Evolutionary conservation across 2,888 invertebrate genomes (phyloP).

Genomic region (Megamerina dolium): DNA sequence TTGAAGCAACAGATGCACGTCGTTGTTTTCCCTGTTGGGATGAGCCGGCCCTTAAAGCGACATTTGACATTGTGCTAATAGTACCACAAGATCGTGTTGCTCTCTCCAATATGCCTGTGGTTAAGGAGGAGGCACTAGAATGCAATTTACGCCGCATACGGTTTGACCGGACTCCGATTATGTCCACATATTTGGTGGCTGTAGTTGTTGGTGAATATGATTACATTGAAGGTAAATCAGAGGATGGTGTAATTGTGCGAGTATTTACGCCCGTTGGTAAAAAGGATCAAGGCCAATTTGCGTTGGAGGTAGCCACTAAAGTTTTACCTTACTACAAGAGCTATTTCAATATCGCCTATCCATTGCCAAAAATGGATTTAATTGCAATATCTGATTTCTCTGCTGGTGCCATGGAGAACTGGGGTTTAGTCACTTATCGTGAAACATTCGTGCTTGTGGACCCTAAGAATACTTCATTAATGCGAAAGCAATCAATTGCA

Average conservation of each 20-base stretch:
- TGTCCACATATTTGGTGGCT: conserved; percentile 94
- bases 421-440: conserved; percentile 90
- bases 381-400: conserved; percentile 95
- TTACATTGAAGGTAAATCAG: conserved; percentile 77
- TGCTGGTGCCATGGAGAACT: conserved; percentile 97
- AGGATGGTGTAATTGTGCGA: conserved; percentile 74
- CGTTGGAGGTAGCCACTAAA: conserved; percentile 85
- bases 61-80: conserved; percentile 80
- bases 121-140: conserved; percentile 50
- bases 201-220: conserved; percentile 94
- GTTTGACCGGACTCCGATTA: conserved; percentile 81
- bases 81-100: conserved; percentile 79
- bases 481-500: conserved; percentile 79
- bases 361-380: conserved; percentile 91
- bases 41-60: conserved; percentile 93
- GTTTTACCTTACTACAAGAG: conserved; percentile 90
- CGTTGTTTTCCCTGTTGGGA: conserved; percentile 97
- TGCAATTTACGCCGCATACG: conserved; percentile 53
- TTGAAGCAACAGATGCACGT: conserved; percentile 84
- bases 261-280: conserved; percentile 87
- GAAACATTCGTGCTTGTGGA: conserved; percentile 89
- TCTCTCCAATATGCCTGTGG: conserved; percentile 86
- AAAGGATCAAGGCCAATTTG: conserved; percentile 86
- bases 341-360: conserved; percentile 92
- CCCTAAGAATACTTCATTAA: conserved; percentile 80